phyloP scores from a whole-genome alignment of 2,888 invertebrate species.

The Deilephila elpenor region DNA sequence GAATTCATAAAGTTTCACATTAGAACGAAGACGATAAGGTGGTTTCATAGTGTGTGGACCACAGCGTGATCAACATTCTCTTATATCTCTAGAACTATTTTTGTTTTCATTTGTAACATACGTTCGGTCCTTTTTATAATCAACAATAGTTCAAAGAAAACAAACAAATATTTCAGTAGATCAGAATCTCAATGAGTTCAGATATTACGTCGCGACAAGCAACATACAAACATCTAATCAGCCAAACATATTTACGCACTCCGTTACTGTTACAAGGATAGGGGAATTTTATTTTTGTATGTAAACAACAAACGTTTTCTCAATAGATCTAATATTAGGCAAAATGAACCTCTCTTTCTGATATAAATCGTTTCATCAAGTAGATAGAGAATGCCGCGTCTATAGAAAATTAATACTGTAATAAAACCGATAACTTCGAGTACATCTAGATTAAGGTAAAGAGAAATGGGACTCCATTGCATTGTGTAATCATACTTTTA shows the following conservation, averaged over 20 bases:
- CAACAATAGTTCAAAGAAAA: not conserved
- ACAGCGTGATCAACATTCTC: too few relatives aligned
- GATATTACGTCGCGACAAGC: not conserved
- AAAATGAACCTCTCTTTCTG: not conserved
- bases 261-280: not conserved
- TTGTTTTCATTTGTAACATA: too few relatives aligned
- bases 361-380: not conserved
- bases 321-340: too few relatives aligned
- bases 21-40: too few relatives aligned
- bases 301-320: not conserved
- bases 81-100: too few relatives aligned
- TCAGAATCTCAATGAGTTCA: not conserved
- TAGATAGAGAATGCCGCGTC: not conserved
- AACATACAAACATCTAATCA: conserved; percentile 13
- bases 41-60: too few relatives aligned
- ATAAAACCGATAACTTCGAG: conserved; percentile 1
- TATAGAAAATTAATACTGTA: not conserved
- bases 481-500: not conserved
- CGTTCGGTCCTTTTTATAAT: too few relatives aligned
- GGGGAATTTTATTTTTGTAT: not conserved
- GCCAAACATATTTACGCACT: conserved; percentile 21
- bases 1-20: too few relatives aligned
- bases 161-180: not conserved
- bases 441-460: not conserved
- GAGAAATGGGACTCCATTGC: not conserved